Evolutionary conservation across 2,113 vertebrate species (phyloP).

Genomic region (Paradoxurus hermaphroditus): DNA sequence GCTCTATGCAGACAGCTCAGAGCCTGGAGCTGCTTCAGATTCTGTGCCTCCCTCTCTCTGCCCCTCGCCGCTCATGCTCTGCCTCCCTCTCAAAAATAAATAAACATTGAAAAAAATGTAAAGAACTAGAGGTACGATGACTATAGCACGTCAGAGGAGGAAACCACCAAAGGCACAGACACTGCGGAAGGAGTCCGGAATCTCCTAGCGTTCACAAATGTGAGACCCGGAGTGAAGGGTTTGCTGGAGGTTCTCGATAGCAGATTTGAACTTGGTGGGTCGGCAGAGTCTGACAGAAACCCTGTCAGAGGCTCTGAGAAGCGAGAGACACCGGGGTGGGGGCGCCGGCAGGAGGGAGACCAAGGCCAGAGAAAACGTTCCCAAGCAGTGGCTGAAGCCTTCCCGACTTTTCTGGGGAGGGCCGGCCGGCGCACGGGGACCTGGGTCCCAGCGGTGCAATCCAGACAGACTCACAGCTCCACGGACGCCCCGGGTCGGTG

Average conservation of each 20-base stretch:
- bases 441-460: too few relatives aligned
- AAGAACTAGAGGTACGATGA: too few relatives aligned
- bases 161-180: not conserved
- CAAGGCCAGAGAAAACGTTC: not conserved
- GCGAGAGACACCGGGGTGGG: not conserved
- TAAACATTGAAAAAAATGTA: too few relatives aligned
- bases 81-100: too few relatives aligned
- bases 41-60: too few relatives aligned
- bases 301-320: not conserved
- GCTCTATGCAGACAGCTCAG: too few relatives aligned
- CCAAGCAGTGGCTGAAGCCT: accelerated
- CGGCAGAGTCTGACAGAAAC: not conserved
- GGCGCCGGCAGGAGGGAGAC: not conserved
- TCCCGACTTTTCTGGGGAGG: not conserved
- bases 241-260: not conserved
- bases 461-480: too few relatives aligned
- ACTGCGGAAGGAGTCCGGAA: not conserved
- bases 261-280: not conserved
- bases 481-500: too few relatives aligned
- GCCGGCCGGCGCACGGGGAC: too few relatives aligned
- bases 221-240: not conserved
- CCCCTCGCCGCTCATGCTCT: too few relatives aligned
- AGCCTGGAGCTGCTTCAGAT: too few relatives aligned
- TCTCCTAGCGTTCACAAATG: not conserved
- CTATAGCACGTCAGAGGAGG: too few relatives aligned